phyloP scores from a whole-genome alignment of 2,888 invertebrate genomes.

The Druceiella hillmani region DNA sequence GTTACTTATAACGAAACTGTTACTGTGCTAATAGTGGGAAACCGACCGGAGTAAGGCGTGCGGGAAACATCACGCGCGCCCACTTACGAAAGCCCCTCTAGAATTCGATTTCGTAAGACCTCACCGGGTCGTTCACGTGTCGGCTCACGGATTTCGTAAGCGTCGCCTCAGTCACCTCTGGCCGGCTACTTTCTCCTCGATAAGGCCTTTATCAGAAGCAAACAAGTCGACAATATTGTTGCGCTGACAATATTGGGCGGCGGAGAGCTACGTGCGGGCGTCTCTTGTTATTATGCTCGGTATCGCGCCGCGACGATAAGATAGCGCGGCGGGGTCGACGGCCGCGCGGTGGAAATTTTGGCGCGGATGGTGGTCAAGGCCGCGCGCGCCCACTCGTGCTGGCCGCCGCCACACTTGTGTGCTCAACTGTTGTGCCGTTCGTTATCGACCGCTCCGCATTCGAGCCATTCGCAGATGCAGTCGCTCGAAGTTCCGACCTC shows the following conservation, averaged over 20 bases:
- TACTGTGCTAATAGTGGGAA: too few species aligned
- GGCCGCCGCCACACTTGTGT: slow-evolving; percentile 28
- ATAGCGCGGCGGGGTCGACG: slow-evolving; percentile 41
- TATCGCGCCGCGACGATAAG: slow-evolving; percentile 43
- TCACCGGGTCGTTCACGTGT: too few species aligned
- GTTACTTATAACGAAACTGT: too few species aligned
- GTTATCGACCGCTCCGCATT: slow-evolving; percentile 27
- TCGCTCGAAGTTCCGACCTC: not conserved
- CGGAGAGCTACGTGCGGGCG: slow-evolving; percentile 29
- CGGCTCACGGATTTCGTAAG: too few species aligned
- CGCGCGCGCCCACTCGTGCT: slow-evolving; percentile 28
- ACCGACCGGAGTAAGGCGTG: too few species aligned
- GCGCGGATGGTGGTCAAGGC: slow-evolving; percentile 52
- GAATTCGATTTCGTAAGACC: too few species aligned
- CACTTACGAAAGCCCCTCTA: too few species aligned
- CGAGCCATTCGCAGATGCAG: not conserved
- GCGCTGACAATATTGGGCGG: slow-evolving; percentile 27
- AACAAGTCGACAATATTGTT: slow-evolving; percentile 31
- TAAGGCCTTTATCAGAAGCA: too few species aligned
- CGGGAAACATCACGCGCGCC: too few species aligned
- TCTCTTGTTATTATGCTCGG: slow-evolving; percentile 35
- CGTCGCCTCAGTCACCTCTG: too few species aligned
- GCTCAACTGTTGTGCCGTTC: too few species aligned
- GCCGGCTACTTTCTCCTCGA: too few species aligned
- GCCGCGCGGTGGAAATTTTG: slow-evolving; percentile 51